Base-by-base conservation (phyloP, 1,140 invertebrate genomes). In the Harpegnathos saltator region DNA sequence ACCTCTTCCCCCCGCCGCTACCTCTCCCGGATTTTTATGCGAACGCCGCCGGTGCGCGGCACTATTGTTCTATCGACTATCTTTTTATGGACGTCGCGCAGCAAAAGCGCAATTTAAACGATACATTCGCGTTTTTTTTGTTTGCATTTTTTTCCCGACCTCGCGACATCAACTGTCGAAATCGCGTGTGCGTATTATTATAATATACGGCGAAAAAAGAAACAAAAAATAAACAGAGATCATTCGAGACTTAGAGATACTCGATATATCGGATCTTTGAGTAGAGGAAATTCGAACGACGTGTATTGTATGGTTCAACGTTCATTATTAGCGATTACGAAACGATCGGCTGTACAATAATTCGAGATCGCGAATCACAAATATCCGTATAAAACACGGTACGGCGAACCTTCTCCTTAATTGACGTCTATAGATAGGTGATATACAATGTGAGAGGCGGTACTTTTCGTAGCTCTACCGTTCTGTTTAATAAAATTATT, bases 401-500 rank as follows among this genome's bases (percentile, higher is more conserved):
- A 71, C 29, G 80, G 54, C 78, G 56, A 44, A 74, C 24, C 73
- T 82, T 68, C 48, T 54, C 50, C 58, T 87, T 86, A 87, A 86
- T 86, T 86, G 86, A 87, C 86, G 86, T 87, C 81, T 87, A 86
- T 73, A 86, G 86, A 87, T 84, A 78, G 68, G 50, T 63, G 68
- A 61, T 86, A 87, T 63, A 83, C 73, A 87, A 83, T 86, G 56
- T 22, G 65, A 81, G 58, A 85, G 62, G 29, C 72, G 80, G 33
- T 74, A 56, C 33, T 78, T n/a, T n/a, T 88, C 63, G 65, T 77
- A 85, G 72, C 81, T 89, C 82, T 89, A 89, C 87, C 81, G 84
- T 89, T 84, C 74, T 56, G 65, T 89, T 89, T 89, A 89, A 89
- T 89, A 89, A 89, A 89, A 89, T 88, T 81, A 89, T 86, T 89